Base-by-base conservation (phyloP, 2,888 invertebrate species). In the Metellina segmentata region DNA sequence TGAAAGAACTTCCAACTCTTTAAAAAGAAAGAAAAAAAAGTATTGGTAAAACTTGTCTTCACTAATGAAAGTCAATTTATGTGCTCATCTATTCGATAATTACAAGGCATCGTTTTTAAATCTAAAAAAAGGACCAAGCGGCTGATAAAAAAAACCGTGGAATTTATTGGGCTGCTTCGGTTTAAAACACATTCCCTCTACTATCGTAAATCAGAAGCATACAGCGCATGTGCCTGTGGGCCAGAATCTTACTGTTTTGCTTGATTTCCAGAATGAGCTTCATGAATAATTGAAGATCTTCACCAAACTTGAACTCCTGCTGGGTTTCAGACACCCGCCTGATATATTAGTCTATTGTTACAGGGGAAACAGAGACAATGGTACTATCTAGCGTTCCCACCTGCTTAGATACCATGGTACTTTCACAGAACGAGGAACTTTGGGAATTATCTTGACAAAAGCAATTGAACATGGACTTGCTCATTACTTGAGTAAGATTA, bases 281-380 rank as follows among this genome's bases (percentile, higher is more conserved):
- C 81, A 81, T 81, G 81, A 81, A 81, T 81, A 71, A 81, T 81
- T 81, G 81, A 81, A 81, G 69, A 77, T 69, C 78, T n/a, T 79
- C 77, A 8, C 75, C 69, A 34, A 49, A 34, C 20, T 49, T 48
- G 61, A 19, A 49, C 69, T 71, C 86, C 79, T 71, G 86, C 86
- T 78, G 86, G 4, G 86, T 52, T 86, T 16, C 20, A 20, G 86
- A 71, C 86, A 71, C 86, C 70, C 70, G 52, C 79, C 51, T 86
- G 86, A 86, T 71, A 53, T 78, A 86, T 86, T 71, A 78, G 78
- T 81, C 71, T 70, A 86, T 86, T 86, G 86, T 86, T 86, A 49
- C 13, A 13, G 61, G 70, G 74, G n/a, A 75, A 34, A 9, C 11
- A 19, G 82, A 16, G 71, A 34, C 74, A 53, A 6, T 53, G 81